Percentiles rank a stretch among this genome's conserved stretches.
Evolutionary conservation across 2,113 vertebrate genomes (phyloP).

Genomic region (Australoheros scitulus): DNA sequence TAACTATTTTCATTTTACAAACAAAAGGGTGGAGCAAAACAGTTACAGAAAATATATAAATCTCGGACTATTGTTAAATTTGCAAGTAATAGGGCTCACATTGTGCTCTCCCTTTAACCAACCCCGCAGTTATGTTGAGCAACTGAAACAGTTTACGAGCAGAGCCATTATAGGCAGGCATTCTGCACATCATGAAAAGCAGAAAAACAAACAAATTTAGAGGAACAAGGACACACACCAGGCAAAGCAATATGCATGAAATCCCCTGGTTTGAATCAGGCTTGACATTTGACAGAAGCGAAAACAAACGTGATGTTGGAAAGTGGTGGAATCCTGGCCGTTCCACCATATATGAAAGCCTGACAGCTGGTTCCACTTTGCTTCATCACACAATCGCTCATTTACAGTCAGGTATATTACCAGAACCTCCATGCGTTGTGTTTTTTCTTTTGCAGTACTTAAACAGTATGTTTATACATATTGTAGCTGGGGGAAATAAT

Average conservation of each 20-base stretch:
- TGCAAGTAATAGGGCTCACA: not conserved
- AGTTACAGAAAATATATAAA: not conserved
- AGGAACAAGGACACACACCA: not conserved
- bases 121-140: not conserved
- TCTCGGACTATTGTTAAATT: not conserved
- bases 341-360: conserved; percentile 25
- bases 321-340: not conserved
- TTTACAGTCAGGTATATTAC: conserved; percentile 58
- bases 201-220: not conserved
- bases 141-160: not conserved
- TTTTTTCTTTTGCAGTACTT: conserved; percentile 43
- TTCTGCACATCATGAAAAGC: not conserved
- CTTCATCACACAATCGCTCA: conserved; percentile 33
- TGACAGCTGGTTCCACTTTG: conserved; percentile 61
- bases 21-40: not conserved
- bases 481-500: conserved; percentile 42
- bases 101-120: not conserved
- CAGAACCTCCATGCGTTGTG: conserved; percentile 5
- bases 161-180: not conserved
- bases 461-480: conserved; percentile 42
- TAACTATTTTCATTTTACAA: not conserved
- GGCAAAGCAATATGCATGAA: not conserved
- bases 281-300: conserved; percentile 5
- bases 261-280: not conserved
- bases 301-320: conserved; percentile 38